These are phyloP conservation scores for Solen grandis DNA, from an alignment of 1,140 invertebrate species.

Conservation along the genomic window DNA sequence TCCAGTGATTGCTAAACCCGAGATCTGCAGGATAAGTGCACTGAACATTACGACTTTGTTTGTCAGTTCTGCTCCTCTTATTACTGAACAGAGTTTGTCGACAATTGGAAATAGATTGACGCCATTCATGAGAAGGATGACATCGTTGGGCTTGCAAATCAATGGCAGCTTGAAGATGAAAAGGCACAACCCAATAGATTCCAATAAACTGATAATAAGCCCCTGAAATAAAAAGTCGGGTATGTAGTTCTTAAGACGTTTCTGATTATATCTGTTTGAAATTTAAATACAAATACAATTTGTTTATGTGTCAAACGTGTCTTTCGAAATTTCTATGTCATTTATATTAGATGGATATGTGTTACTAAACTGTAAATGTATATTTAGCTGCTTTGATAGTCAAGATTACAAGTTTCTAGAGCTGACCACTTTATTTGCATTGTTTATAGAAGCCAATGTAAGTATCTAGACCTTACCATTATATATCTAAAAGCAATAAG, in stretches of 20 bases:
- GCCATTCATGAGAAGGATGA: constrained; percentile 24
- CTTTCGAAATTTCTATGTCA: too few species aligned
- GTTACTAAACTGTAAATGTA: too few species aligned
- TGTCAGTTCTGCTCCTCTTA: background rate
- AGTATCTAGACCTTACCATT: too few species aligned
- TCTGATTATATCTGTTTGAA: too few species aligned
- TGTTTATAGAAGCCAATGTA: background rate
- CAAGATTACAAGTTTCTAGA: background rate
- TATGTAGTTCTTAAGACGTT: too few species aligned
- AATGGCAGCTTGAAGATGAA: constrained; percentile 47
- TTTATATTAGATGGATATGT: too few species aligned
- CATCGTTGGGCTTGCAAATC: background rate
- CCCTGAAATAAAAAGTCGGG: constrained; percentile 46
- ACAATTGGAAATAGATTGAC: constrained; percentile 48
- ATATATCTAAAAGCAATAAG: background rate
- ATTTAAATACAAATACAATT: too few species aligned
- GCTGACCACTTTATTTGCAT: background rate
- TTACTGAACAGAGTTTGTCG: background rate
- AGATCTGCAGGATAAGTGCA: background rate
- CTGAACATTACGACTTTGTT: too few species aligned
- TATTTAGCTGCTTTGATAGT: background rate
- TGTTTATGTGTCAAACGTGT: too few species aligned
- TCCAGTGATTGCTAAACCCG: background rate
- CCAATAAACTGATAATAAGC: constrained; percentile 39
- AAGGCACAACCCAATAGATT: constrained; percentile 51